phyloP scores from a whole-genome alignment of 2,113 vertebrate species.

The Elaphurus davidianus region DNA sequence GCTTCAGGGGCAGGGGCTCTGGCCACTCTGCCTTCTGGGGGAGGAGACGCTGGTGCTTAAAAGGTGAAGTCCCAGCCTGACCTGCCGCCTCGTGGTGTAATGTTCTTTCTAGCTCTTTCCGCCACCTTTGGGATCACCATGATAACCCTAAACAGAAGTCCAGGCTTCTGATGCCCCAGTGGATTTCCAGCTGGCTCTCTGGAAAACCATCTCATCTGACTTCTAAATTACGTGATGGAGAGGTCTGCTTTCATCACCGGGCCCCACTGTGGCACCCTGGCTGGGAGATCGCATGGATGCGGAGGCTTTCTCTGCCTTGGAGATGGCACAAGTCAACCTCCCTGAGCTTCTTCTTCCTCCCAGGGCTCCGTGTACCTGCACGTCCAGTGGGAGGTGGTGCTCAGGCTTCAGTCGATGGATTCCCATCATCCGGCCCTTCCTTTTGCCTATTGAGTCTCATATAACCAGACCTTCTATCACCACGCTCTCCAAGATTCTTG shows the following conservation, averaged over 20 bases:
- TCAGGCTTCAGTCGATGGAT: fast-evolving
- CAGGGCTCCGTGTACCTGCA: neutral
- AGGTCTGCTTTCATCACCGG: neutral
- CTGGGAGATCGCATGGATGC: fast-evolving
- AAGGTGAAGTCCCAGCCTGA: neutral
- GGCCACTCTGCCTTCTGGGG: neutral
- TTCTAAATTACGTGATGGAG: neutral
- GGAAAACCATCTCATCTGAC: neutral
- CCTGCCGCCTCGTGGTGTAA: fast-evolving
- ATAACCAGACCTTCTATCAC: neutral
- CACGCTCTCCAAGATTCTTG: neutral
- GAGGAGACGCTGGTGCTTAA: neutral
- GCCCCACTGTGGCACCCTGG: neutral
- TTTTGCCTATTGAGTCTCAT: neutral
- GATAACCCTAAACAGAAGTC: neutral
- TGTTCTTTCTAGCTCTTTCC: neutral
- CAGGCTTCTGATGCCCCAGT: neutral
- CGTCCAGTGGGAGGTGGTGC: fast-evolving
- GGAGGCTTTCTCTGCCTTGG: neutral
- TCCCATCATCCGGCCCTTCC: neutral
- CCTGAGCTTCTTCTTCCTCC: neutral
- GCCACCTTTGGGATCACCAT: fast-evolving
- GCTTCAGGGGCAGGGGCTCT: fast-evolving
- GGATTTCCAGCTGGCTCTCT: neutral
- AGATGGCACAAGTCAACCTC: neutral